Conservation (phyloP, 2,888 invertebrate species). For the Cosmia pyralina region DNA sequence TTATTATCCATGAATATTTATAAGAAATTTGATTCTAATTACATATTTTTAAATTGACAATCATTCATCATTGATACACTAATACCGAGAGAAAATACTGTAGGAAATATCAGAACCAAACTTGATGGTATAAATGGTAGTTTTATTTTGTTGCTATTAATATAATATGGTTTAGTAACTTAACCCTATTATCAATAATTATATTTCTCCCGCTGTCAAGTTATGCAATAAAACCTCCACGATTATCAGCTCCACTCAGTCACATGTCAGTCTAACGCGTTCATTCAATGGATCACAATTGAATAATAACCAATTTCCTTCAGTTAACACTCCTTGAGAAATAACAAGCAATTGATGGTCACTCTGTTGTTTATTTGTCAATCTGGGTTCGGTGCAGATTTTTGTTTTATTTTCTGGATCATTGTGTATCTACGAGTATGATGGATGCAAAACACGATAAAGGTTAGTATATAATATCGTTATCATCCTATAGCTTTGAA, state of each 20-base stretch:
- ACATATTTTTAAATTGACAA: background rate
- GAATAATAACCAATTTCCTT: conserved; percentile 55
- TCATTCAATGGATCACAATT: conserved; percentile 48
- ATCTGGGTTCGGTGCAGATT: background rate
- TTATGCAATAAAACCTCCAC: conserved; percentile 29
- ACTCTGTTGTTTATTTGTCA: conserved; percentile 26
- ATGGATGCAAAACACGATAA: background rate
- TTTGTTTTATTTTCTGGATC: background rate
- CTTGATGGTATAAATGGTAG: background rate
- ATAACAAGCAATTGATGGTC: conserved; percentile 42
- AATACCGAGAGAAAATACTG: background rate
- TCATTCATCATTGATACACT: background rate
- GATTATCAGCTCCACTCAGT: conserved; percentile 30
- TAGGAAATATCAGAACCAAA: background rate
- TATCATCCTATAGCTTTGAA: background rate
- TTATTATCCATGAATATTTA: too few relatives aligned
- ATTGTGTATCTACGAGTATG: background rate
- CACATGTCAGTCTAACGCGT: conserved; percentile 27
- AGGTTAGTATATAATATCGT: background rate
- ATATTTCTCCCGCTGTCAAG: background rate
- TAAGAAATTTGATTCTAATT: too few relatives aligned
- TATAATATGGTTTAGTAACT: too few relatives aligned
- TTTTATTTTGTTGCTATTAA: background rate
- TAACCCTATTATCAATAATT: background rate
- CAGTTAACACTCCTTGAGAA: conserved; percentile 47